Evolutionary conservation across 2,113 vertebrate species (phyloP).

Genomic region (Mormoops blainvillei): DNA sequence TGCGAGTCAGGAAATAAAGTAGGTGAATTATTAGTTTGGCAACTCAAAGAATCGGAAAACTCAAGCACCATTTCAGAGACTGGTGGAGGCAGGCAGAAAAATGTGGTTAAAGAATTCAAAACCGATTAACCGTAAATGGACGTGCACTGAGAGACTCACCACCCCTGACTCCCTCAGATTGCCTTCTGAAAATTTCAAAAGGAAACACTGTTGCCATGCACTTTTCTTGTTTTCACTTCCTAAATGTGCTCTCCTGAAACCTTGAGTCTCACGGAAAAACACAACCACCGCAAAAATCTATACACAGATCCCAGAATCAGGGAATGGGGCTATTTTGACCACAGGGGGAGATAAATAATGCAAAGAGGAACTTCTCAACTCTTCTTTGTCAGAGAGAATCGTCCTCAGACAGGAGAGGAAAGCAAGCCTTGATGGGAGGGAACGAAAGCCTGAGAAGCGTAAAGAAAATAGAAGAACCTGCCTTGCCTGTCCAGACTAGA

Average conservation of each 20-base stretch:
- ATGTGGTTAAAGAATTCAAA: conserved; percentile 72
- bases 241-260: conserved; percentile 21
- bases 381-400: conserved; percentile 36
- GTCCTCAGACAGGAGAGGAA: neutral
- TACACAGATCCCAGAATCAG: conserved; percentile 26
- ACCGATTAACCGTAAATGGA: conserved; percentile 60
- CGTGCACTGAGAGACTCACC: neutral
- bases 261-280: neutral
- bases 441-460: neutral
- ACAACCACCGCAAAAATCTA: neutral
- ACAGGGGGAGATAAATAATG: conserved; percentile 41
- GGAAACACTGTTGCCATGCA: neutral
- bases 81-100: conserved; percentile 60
- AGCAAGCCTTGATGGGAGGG: neutral
- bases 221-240: neutral
- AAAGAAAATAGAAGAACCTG: neutral
- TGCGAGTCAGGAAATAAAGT: conserved; percentile 74
- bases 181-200: conserved; percentile 47
- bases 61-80: conserved; percentile 60
- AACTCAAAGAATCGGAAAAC: conserved; percentile 69
- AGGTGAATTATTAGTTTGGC: conserved; percentile 78
- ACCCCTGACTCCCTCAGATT: conserved; percentile 1
- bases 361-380: conserved; percentile 17
- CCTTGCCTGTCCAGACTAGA: neutral
- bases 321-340: conserved; percentile 22